Evolutionary conservation across 2,888 invertebrate genomes (phyloP), one percentile per base, ranked within the genome.

Genomic region (Eudasyphora cyanicolor): DNA sequence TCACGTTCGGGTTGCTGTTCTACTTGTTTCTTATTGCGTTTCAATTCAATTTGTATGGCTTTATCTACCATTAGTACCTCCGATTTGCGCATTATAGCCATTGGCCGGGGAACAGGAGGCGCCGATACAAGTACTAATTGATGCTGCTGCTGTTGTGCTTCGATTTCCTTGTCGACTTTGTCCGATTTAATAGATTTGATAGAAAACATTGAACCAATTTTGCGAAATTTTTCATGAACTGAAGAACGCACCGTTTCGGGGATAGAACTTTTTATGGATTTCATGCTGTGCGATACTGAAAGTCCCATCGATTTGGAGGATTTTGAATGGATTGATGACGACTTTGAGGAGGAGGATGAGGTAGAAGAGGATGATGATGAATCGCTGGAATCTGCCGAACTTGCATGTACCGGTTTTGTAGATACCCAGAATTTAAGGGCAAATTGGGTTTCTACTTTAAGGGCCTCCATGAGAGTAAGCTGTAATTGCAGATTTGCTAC

Each of bases 381-480:
- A 73, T 87, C 82, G 79, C 85, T 85, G 0, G 89, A 89, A 2
- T 87, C 84, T 0, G 80, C 87, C 7, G 89, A 89, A 71, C 91
- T 89, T 6, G 89, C 87, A 17, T 89, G 89, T 3, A 95, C 95
- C 0, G 95, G 95, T 87, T 97, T 97, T 69, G 95, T 95, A 21
- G 95, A 94, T 86, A 95, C 94, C 94, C 95, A 95, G 88, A 96
- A 94, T 89, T 95, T 94, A 21, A 96, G 88, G 0, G 95, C 95
- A 89, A 97, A 97, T 80, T 93, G 93, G 0, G 95, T 88, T 90
- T 97, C 97, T 0, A 94, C 93, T 89, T 93, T 93, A 54, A 96
- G 93, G 0, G 96, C 96, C 88, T 96, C 95, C 64, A 93, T 92
- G 12, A 95, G 94, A 0, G 95, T 94, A 88, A 96, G 94, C 96